Conservation (phyloP, 2,888 invertebrate species). For the Cheilosia vulpina region DNA sequence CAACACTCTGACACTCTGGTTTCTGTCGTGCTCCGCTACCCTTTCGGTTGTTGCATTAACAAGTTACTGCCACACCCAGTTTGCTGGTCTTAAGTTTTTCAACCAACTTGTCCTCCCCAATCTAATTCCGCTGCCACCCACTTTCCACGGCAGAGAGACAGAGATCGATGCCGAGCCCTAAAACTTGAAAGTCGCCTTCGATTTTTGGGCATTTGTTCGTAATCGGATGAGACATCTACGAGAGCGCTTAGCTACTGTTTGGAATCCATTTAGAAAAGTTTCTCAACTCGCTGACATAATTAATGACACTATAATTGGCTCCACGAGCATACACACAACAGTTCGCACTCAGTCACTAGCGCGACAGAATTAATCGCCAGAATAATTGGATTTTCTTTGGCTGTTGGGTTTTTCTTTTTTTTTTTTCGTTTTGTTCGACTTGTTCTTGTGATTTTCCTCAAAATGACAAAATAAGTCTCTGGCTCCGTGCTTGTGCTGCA, state of each 20-base stretch:
- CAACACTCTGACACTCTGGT: neutral
- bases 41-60: slow-evolving; percentile 60
- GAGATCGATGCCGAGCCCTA: slow-evolving; percentile 17
- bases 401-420: slow-evolving; percentile 10
- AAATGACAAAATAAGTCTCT: slow-evolving; percentile 51
- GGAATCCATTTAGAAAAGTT: slow-evolving; percentile 60
- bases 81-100: slow-evolving; percentile 33
- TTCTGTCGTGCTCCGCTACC: neutral
- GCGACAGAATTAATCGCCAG: slow-evolving; percentile 66
- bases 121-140: slow-evolving; percentile 21
- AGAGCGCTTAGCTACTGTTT: slow-evolving; percentile 30
- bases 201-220: slow-evolving; percentile 41
- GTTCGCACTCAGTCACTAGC: slow-evolving; percentile 17
- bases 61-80: slow-evolving; percentile 62
- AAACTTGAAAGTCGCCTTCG: slow-evolving; percentile 36
- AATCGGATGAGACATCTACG: slow-evolving; percentile 61
- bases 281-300: slow-evolving; percentile 67
- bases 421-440: neutral
- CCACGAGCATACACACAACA: slow-evolving; percentile 16
- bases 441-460: slow-evolving; percentile 49
- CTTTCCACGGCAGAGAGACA: neutral
- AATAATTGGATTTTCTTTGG: slow-evolving; percentile 69
- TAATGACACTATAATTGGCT: slow-evolving; percentile 73
- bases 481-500: neutral
- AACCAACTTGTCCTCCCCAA: slow-evolving; percentile 7